Evolutionary conservation across 1,140 invertebrate genomes (phyloP).

Genomic region (Drosophila orena): DNA sequence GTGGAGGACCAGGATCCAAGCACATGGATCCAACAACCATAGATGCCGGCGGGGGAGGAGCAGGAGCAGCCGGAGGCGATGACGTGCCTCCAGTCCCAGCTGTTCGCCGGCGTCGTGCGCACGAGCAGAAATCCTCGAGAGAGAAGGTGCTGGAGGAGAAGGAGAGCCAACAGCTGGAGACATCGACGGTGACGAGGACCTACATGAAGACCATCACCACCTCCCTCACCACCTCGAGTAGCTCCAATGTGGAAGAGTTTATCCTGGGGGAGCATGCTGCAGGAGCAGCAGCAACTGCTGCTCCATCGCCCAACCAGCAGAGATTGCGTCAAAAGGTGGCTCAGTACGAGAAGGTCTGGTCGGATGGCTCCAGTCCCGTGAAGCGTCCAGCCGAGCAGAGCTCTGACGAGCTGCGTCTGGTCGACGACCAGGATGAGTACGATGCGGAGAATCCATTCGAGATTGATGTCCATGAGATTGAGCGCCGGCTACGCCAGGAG

Average conservation of each 20-base stretch:
- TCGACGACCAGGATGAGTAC: constrained; percentile 61
- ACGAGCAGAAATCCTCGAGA: constrained; percentile 53
- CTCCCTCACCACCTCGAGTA: constrained; percentile 64
- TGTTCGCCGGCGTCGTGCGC: constrained; percentile 74
- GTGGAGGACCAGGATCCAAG: constrained; percentile 70
- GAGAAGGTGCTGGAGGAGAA: constrained; percentile 42
- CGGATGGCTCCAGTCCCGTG: constrained; percentile 74
- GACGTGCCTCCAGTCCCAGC: constrained; percentile 77
- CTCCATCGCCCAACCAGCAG: constrained; percentile 85
- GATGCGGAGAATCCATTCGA: constrained; percentile 80
- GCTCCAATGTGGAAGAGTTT: constrained; percentile 38
- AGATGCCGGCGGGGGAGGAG: constrained; percentile 38
- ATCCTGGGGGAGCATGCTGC: constrained; percentile 25
- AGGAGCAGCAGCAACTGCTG: neutral
- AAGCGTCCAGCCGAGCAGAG: constrained; percentile 62
- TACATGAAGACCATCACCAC: constrained; percentile 79
- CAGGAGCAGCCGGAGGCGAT: constrained; percentile 14
- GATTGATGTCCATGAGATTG: constrained; percentile 87
- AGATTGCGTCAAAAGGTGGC: constrained; percentile 89
- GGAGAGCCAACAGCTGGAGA: constrained; percentile 71
- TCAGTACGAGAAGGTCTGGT: constrained; percentile 92
- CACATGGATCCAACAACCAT: constrained; percentile 74
- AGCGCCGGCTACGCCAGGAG: constrained; percentile 86
- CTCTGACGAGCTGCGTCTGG: constrained; percentile 58
- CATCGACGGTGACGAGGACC: constrained; percentile 76